Base-by-base conservation (phyloP, 2,888 invertebrate species). In the Epirrita christyi region DNA sequence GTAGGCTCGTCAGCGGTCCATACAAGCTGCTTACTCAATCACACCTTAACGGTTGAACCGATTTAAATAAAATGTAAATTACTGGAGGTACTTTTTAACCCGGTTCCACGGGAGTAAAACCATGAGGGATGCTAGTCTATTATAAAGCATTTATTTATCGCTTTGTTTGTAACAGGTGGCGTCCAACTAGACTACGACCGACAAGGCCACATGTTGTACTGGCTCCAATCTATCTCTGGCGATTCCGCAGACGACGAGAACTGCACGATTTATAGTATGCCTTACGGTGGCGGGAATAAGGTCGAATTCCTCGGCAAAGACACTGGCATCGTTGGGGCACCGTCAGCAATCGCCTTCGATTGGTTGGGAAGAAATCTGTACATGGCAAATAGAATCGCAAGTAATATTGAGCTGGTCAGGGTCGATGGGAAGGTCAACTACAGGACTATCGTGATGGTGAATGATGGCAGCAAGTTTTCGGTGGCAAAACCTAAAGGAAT, bases 341-440 rank as follows among this genome's bases (percentile, higher is more conserved):
- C 98, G 0, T 96, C 97, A 34, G 95, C 97, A 0, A 94, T 99
- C 38, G 98, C 99, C 0, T 97, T 98, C 76, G 99, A 99, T 82
- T 99, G 99, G 99, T 93, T 99, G 15, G 98, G 99, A 3, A 93
- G 98, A 52, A 99, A 99, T 88, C 84, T 99, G 34, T 99, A 96
- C 81, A 95, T 99, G 82, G 98, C 97, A 27, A 99, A 98, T 76
- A 94, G 96, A 36, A 93, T 95, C 2, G 97, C 98, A 0, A 97
- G 97, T 52, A 98, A 98, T 67, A 96, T 99, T 63, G 98, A 98
- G 87, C 95, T 97, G 0, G 94, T 98, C 0, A 94, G 96, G 66
- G 94, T 97, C 0, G 97, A 98, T 75, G 97, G 97, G 0, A 96
- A 97, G 79, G 93, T 94, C 0, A 96, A 96, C 76, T 97, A 96